Evolutionary conservation across 2,797 vertebrate genomes (phyloP).

Genomic region (Leucoraja ocellata): DNA sequence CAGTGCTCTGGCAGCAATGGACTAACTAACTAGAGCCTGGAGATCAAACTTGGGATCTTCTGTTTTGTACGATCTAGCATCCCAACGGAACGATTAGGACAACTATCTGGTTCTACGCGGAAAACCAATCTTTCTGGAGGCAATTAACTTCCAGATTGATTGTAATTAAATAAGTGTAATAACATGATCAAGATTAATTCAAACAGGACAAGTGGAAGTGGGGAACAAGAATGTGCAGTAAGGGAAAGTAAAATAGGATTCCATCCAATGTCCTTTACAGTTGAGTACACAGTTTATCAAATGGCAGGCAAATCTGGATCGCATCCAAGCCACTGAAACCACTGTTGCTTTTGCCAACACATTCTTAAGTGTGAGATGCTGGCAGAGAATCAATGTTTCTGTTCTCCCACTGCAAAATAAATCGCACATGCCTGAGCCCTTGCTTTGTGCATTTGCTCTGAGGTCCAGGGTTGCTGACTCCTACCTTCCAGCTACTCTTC

Average conservation of each 20-base stretch:
- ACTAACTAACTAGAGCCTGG: background rate
- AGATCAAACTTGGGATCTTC: background rate
- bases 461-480: background rate
- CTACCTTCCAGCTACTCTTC: background rate
- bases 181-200: constrained; percentile 3
- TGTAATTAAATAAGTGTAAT: constrained; percentile 1
- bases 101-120: no score
- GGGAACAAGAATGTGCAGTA: background rate
- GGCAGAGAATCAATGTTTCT: background rate
- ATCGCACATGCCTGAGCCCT: background rate
- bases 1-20: background rate
- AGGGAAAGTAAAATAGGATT: constrained; percentile 14
- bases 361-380: background rate
- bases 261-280: constrained; percentile 24
- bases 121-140: background rate
- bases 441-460: background rate
- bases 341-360: constrained; percentile 2
- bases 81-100: background rate
- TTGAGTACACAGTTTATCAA: constrained; percentile 15
- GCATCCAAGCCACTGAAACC: background rate
- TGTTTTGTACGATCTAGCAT: background rate
- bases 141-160: background rate
- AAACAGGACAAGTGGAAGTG: background rate
- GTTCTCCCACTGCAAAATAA: background rate
- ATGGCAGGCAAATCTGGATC: constrained; percentile 7